Evolutionary conservation across 2,113 vertebrate species (phyloP).

Genomic region (Plectropomus leopardus): DNA sequence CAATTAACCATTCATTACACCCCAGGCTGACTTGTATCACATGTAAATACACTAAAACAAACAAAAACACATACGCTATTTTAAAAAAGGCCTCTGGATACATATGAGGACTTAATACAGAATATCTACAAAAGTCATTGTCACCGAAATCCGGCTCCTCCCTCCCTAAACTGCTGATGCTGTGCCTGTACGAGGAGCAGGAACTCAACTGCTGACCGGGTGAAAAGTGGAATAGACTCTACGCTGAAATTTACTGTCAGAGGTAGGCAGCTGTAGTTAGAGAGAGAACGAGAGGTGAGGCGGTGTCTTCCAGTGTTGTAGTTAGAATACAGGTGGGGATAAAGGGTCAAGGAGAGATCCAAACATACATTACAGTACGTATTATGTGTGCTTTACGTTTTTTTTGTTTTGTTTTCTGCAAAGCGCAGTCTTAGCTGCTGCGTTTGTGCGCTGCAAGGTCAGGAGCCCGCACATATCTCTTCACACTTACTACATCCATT

Average conservation of each 20-base stretch:
- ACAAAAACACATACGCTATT: constrained; percentile 30
- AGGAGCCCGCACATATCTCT: constrained; percentile 47
- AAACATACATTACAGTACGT: constrained; percentile 76
- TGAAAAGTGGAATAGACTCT: constrained; percentile 32
- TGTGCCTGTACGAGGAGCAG: constrained; percentile 34
- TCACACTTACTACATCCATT: constrained; percentile 51
- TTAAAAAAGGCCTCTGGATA: constrained; percentile 70
- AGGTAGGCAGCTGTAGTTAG: constrained; percentile 76
- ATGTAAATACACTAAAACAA: constrained; percentile 65
- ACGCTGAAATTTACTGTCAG: constrained; percentile 58
- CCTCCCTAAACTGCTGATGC: constrained; percentile 45
- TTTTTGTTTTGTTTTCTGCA: constrained; percentile 42
- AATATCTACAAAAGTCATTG: constrained; percentile 54
- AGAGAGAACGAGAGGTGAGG: constrained; percentile 63
- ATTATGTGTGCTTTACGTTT: constrained; percentile 72
- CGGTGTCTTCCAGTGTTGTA: constrained; percentile 73
- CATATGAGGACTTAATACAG: constrained; percentile 46
- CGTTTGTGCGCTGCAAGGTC: constrained; percentile 72
- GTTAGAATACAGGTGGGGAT: constrained; percentile 23
- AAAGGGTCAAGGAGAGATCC: constrained; percentile 35
- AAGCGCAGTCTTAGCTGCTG: constrained; percentile 66
- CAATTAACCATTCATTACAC: constrained; percentile 44
- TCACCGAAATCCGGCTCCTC: constrained; percentile 27
- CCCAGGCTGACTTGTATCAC: constrained; percentile 51
- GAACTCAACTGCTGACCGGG: constrained; percentile 40